These are phyloP conservation scores for Caenorhabditis drosophilae DNA, from an alignment of 2,888 invertebrate genomes.

Conservation along the genomic window DNA sequence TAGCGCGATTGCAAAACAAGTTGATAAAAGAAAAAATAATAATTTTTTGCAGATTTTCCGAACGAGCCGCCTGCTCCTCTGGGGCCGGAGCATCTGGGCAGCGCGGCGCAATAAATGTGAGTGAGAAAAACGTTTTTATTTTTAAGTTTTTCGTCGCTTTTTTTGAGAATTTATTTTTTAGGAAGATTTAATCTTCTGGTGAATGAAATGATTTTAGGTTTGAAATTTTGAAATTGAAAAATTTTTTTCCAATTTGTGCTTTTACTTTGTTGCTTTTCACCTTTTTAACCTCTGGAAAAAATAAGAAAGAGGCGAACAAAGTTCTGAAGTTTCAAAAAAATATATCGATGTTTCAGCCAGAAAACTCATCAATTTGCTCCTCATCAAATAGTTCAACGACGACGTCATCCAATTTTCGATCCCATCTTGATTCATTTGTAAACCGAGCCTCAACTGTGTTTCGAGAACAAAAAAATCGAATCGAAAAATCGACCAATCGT, in stretches of 20 bases:
- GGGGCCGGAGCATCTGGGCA: slow-evolving; percentile 53
- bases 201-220: no score
- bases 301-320: no score
- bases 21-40: background rate
- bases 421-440: slow-evolving; percentile 17
- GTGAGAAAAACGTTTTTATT: slow-evolving; percentile 11
- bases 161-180: background rate
- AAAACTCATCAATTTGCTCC: slow-evolving; percentile 14
- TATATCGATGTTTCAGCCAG: no score
- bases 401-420: slow-evolving; percentile 11
- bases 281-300: no score
- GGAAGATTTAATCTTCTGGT: no score
- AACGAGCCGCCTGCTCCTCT: slow-evolving; percentile 51
- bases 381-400: background rate
- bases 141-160: background rate
- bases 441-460: slow-evolving; percentile 18
- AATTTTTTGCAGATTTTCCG: slow-evolving; percentile 35
- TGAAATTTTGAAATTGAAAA: no score
- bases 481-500: slow-evolving; percentile 19
- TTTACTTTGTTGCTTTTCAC: no score
- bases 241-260: no score
- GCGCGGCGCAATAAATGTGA: slow-evolving; percentile 46
- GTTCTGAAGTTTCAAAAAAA: no score
- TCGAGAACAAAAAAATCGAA: slow-evolving; percentile 24
- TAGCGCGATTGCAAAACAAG: no score